Conservation (phyloP, 1,140 invertebrate genomes). For the Euura lappo region DNA sequence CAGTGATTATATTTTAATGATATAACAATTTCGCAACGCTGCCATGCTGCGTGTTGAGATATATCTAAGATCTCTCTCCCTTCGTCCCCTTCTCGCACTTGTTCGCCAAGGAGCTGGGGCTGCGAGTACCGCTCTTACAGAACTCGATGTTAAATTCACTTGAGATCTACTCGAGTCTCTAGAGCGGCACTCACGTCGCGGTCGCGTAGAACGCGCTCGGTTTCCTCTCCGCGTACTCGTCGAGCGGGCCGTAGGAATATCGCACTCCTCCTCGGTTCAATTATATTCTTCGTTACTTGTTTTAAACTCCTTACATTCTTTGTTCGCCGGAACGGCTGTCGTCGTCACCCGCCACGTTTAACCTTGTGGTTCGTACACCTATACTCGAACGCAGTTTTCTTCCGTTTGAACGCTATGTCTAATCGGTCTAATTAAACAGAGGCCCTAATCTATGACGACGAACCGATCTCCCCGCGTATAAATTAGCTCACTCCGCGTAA, state of each 20-base stretch:
- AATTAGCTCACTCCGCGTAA: background rate
- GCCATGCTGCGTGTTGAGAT: background rate
- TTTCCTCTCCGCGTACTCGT: background rate
- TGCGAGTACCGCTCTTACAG: conserved; percentile 2
- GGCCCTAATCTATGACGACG: background rate
- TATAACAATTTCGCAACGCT: conserved; percentile 35
- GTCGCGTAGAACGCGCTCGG: background rate
- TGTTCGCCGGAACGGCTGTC: background rate
- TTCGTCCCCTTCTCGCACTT: background rate
- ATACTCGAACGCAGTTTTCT: background rate
- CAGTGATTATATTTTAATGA: conserved; percentile 58
- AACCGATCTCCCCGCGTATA: background rate
- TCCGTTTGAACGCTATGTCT: background rate
- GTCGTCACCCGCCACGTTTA: background rate
- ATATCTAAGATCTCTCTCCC: conserved; percentile 4
- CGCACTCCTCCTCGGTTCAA: too few relatives aligned
- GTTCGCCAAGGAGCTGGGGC: background rate
- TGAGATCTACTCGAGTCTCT: conserved; percentile 6
- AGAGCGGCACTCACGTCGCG: conserved; percentile 3
- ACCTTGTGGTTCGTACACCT: background rate
- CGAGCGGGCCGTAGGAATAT: too few relatives aligned
- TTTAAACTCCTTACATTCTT: background rate
- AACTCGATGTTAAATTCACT: conserved; percentile 5
- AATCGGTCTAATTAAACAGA: background rate
- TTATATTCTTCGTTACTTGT: too few relatives aligned